Evolutionary conservation across 2,888 invertebrate genomes (phyloP).

Genomic region (Cryptus viduatorius): DNA sequence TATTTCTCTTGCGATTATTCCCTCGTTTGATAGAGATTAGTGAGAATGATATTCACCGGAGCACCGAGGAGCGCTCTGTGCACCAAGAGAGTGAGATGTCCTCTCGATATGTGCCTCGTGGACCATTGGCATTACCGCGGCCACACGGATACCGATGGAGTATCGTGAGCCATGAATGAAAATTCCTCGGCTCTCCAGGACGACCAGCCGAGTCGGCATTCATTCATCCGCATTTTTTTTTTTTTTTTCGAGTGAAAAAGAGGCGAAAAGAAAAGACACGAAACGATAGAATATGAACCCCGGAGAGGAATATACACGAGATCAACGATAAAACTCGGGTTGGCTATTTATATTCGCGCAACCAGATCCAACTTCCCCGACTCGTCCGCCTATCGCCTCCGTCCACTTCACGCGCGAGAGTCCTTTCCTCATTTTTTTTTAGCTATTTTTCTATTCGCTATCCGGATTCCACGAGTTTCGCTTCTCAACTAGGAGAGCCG

Average conservation of each 20-base stretch:
- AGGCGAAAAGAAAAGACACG: conserved; percentile 29
- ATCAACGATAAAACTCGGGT: conserved; percentile 76
- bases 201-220: conserved; percentile 69
- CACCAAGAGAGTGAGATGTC: too few species aligned
- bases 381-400: conserved; percentile 16
- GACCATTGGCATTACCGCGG: conserved; percentile 16
- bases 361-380: conserved; percentile 48
- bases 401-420: conserved; percentile 7
- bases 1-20: too few species aligned
- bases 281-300: background rate
- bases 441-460: too few species aligned
- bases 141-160: conserved; percentile 16
- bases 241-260: conserved; percentile 26
- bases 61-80: too few species aligned
- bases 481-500: too few species aligned
- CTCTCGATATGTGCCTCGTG: too few species aligned
- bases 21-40: too few species aligned
- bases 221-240: conserved; percentile 67
- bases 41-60: too few species aligned
- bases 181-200: conserved; percentile 72
- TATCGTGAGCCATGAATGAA: conserved; percentile 76
- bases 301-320: conserved; percentile 68
- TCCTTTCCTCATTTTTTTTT: too few species aligned
- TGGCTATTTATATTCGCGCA: conserved; percentile 68
- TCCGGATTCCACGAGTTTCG: too few species aligned